Base-by-base conservation (phyloP, 2,797 vertebrate genomes). In the Paguma larvata region DNA sequence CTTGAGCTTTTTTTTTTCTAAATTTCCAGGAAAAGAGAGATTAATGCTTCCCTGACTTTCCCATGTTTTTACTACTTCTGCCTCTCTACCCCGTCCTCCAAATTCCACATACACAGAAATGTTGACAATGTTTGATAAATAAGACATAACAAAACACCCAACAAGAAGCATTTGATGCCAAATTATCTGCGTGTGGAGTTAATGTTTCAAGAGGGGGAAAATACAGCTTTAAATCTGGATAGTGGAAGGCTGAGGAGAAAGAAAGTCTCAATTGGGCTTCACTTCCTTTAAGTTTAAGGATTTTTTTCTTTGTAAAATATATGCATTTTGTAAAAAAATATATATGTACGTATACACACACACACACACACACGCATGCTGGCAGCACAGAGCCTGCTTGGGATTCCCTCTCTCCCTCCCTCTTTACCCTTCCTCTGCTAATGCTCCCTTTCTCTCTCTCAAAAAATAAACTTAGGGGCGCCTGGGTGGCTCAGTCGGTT, bases 1-100 rank as follows among this genome's bases (percentile, higher is more conserved):
- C 25, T 89, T 77, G 77, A 89, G 7, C 30, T 65, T 96, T 91
- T 65, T 96, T 91, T 93, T 96, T 92, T 94, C 53, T 73, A 53
- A 41, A 15, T 96, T 72, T 95, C 65, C 56, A 53, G 62, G 46
- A 79, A 84, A 86, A 68, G 38, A 70, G 34, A 63, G 30, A 78
- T 51, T 85, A 83, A 78, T 89, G 21, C 23, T 91, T 97, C 23
- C 56, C 46, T 95, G 65, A n/a, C 7, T 53, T 93, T 80, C 72
- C 14, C 48, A 84, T 41, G 85, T 94, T 94, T 87, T 56, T 56
- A 86, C 16, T 56, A 75, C 11, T 83, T 95, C 38, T 53, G 48
- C 25, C 27, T 73, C 41, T 75, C 11, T 44, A 46, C 0, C 3
- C 3, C 68, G 48, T 10, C 53, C 44, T 89, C 30, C 56, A 83